Evolutionary conservation across 2,797 vertebrate genomes (phyloP), one percentile per base, ranked within the genome.

Genomic region (Poecilia picta): DNA sequence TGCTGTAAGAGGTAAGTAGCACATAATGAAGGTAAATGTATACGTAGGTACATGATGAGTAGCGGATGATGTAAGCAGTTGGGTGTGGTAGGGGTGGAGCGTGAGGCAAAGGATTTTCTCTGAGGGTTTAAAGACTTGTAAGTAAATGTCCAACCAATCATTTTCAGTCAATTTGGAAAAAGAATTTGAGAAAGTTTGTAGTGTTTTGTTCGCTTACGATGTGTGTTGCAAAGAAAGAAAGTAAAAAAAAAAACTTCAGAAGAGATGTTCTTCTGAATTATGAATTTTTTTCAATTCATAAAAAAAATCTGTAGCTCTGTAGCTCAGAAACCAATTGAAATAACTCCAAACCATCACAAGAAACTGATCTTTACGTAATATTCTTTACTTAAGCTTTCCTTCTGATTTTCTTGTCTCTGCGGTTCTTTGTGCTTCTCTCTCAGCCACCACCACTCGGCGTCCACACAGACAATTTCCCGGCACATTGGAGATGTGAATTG

Each of bases 271-370:
- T n/a, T n/a, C n/a, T n/a, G n/a, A n/a, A n/a, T n/a, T n/a, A n/a
- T n/a, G n/a, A n/a, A n/a, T n/a, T n/a, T n/a, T n/a, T n/a, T n/a
- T n/a, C 73, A 80, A 70, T 83, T 88, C 68, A 73, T 76, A 75
- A 75, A 73, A 57, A 74, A 18, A 78, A 82, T 5, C 18, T 66
- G 41, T 73, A 77, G 28, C 8, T 72, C 49, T 31, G 53, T 75
- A 81, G 87, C 82, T 79, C 28, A 82, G 80, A 78, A 89, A 83
- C n/a, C 23, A 91, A 87, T 89, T 88, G 64, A 51, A 55, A 66
- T 46, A 76, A 57, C 75, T 85, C 75, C 77, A 80, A 83, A 59
- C 66, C 25, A 55, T 82, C 84, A 83, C 77, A 73, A 79, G 77
- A 46, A 73, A 36, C 43, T 62, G 51, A 66, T 84, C 72, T 53